phyloP scores from a whole-genome alignment of 1,140 invertebrate species.

The Bathynomus jamesi region DNA sequence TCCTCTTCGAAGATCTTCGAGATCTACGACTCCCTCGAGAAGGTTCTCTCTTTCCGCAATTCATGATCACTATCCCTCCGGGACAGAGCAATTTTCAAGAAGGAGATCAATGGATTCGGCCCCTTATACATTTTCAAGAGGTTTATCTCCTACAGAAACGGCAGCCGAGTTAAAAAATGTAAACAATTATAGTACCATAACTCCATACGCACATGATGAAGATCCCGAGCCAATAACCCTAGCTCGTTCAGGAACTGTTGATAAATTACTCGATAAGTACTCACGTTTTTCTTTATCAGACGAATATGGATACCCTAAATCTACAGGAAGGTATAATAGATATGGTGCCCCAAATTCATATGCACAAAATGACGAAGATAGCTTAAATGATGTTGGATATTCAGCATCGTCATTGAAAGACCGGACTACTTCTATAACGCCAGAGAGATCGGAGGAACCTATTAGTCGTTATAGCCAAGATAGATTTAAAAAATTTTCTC shows the following conservation, averaged over 20 bases:
- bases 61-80: background rate
- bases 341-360: background rate
- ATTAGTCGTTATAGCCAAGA: too few relatives aligned
- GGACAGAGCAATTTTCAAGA: background rate
- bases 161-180: background rate
- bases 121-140: background rate
- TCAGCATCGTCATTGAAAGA: background rate
- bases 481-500: too few relatives aligned
- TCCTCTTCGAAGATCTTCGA: slow-evolving; percentile 3
- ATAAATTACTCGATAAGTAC: slow-evolving; percentile 30
- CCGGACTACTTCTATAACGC: background rate
- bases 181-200: background rate
- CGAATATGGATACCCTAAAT: slow-evolving; percentile 23
- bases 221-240: background rate
- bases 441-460: background rate
- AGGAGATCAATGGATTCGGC: background rate
- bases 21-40: background rate
- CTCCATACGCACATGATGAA: background rate
- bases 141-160: background rate
- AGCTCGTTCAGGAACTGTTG: slow-evolving; percentile 30
- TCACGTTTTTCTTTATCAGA: slow-evolving; percentile 19
- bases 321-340: slow-evolving; percentile 3
- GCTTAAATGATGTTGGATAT: background rate
- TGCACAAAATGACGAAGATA: background rate
- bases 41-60: slow-evolving; percentile 5